Base-by-base conservation (phyloP, 2,113 vertebrate species). In the Atractosteus spatula region DNA sequence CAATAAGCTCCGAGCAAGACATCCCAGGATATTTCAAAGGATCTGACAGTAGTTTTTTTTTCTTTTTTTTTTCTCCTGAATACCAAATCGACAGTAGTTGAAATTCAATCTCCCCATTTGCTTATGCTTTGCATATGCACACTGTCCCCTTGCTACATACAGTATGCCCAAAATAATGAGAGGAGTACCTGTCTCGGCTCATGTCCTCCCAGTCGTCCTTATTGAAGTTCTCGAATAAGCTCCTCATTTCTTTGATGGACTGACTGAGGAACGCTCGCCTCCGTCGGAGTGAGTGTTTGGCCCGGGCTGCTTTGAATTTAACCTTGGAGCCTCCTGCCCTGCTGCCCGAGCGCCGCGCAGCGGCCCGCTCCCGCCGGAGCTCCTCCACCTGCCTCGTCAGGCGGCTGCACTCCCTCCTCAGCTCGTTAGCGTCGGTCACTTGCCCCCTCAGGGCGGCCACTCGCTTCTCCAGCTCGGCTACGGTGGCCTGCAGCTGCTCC, bases 1-100 rank as follows among this genome's bases (percentile, higher is more conserved):
- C 96, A 98, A 98, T 98, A 96, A 98, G 93, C 97, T 96, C 91
- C 93, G 88, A 98, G 97, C 95, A 94, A 95, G 96, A 95, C 95
- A 90, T 98, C 96, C 96, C 96, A 96, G 94, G 97, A 95, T 95
- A 97, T 96, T 99, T 97, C 94, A 94, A 94, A 96, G 92, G 92
- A 95, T 98, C 94, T 95, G 94, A 98, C 95, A 96, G 93, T 90
- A 88, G 76, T 83, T 77, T 89, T 92, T 94, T 94, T 95, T 88
- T 95, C 92, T 93, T 51, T 79, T 83, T 81, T 79, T 72, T 83
- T 77, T 75, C 82, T 86, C 75, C 78, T 89, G 95, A 97, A 99
- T 99, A 99, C 92, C 93, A 98, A 98, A 95, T 94, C 94, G 90
- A 95, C 94, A 94, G 95, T 94, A 92, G 89, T 91, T 96, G 94